Evolutionary conservation across 2,113 vertebrate genomes (phyloP).

Genomic region (Hyperopisus bebe): DNA sequence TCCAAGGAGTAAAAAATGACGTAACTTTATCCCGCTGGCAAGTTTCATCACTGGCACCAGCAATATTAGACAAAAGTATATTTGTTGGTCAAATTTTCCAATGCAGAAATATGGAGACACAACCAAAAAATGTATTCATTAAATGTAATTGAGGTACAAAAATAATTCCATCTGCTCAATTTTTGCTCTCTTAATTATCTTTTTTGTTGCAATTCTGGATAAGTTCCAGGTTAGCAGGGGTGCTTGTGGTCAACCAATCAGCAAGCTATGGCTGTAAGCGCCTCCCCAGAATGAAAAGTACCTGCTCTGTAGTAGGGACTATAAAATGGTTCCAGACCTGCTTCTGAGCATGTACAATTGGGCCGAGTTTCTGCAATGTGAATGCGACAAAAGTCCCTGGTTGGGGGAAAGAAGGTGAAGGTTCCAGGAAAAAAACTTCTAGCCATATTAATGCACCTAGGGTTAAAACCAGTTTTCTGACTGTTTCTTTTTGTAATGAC

Average conservation of each 20-base stretch:
- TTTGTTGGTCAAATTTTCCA: not conserved
- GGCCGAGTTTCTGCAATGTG: not conserved
- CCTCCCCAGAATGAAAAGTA: not conserved
- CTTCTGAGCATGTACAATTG: not conserved
- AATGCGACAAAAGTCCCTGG: not conserved
- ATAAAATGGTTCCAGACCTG: not conserved
- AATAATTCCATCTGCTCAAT: not conserved
- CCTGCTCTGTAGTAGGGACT: not conserved
- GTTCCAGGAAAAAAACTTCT: not conserved
- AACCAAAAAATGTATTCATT: not conserved
- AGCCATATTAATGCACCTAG: not conserved
- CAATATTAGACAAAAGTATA: not conserved
- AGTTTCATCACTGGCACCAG: not conserved
- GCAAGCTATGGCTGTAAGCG: not conserved
- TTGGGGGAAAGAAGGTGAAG: not conserved
- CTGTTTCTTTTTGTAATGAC: not conserved
- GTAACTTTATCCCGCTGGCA: not conserved
- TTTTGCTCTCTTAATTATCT: not conserved
- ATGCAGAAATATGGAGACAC: not conserved
- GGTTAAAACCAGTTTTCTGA: not conserved
- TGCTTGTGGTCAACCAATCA: not conserved
- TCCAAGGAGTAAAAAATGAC: not conserved
- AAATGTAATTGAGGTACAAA: not conserved
- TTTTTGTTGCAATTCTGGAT: not conserved
- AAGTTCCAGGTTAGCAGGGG: not conserved